phyloP scores from a whole-genome alignment of 1,140 invertebrate species.

The Rhopalosiphum maidis region DNA sequence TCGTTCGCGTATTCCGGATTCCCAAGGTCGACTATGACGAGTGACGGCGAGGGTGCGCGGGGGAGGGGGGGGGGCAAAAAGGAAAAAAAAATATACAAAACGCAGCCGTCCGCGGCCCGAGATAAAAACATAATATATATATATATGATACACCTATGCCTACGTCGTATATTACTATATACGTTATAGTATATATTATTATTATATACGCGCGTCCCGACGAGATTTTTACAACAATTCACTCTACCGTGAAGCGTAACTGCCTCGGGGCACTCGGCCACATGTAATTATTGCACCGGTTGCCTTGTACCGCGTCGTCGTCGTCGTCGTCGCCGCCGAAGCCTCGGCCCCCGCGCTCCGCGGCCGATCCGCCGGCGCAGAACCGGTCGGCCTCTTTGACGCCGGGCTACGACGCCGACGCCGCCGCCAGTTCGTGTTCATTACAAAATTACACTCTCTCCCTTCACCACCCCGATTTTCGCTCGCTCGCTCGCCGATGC shows the following conservation, averaged over 20 bases:
- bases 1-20: constrained; percentile 6
- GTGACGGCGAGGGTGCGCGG: too few species aligned
- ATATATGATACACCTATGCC: neutral
- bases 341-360: too few species aligned
- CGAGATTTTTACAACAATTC: constrained; percentile 53
- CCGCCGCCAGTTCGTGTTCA: constrained; percentile 43
- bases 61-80: too few species aligned
- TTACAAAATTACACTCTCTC: constrained; percentile 55
- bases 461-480: neutral
- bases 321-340: neutral
- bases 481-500: too few species aligned
- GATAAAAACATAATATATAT: neutral
- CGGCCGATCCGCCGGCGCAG: neutral
- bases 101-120: neutral
- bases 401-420: constrained; percentile 10
- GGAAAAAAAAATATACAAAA: neutral
- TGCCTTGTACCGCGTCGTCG: neutral
- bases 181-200: neutral
- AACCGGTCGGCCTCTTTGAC: constrained; percentile 56
- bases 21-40: neutral
- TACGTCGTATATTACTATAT: neutral
- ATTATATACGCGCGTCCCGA: constrained; percentile 10
- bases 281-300: constrained; percentile 56
- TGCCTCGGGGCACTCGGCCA: constrained; percentile 51
- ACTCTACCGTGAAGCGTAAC: constrained; percentile 53